Evolutionary conservation across 2,888 invertebrate genomes (phyloP).

Genomic region (Mylabris sibirica): DNA sequence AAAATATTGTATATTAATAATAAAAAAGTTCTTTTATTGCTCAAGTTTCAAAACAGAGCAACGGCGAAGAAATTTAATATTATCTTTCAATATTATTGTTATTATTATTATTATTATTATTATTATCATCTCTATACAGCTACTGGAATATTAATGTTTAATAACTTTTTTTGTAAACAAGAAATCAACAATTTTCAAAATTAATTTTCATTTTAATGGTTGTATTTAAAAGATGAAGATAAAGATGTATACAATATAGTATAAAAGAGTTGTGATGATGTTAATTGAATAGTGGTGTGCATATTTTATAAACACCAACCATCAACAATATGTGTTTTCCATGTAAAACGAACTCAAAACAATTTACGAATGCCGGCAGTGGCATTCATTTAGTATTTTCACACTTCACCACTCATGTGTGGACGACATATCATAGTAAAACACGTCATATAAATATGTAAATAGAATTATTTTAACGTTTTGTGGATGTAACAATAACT

Average conservation of each 20-base stretch:
- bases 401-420: slow-evolving; percentile 57
- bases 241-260: not conserved
- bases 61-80: not conserved
- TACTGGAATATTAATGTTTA: not conserved
- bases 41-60: slow-evolving; percentile 20
- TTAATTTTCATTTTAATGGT: not conserved
- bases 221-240: not conserved
- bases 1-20: slow-evolving; percentile 53
- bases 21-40: slow-evolving; percentile 43
- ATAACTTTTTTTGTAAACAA: not conserved
- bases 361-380: slow-evolving; percentile 45
- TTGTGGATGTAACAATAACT: slow-evolving; percentile 55
- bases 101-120: not conserved
- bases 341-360: slow-evolving; percentile 16
- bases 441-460: slow-evolving; percentile 57
- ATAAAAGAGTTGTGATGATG: not conserved
- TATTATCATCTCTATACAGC: not conserved
- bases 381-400: slow-evolving; percentile 56
- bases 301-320: slow-evolving; percentile 6
- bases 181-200: not conserved
- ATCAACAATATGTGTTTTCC: slow-evolving; percentile 7
- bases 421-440: slow-evolving; percentile 55
- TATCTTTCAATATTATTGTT: slow-evolving; percentile 1
- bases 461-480: slow-evolving; percentile 53
- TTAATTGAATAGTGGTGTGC: slow-evolving; percentile 3